Base-by-base conservation (phyloP, 1,140 invertebrate genomes). In the Frieseomelitta varia region DNA sequence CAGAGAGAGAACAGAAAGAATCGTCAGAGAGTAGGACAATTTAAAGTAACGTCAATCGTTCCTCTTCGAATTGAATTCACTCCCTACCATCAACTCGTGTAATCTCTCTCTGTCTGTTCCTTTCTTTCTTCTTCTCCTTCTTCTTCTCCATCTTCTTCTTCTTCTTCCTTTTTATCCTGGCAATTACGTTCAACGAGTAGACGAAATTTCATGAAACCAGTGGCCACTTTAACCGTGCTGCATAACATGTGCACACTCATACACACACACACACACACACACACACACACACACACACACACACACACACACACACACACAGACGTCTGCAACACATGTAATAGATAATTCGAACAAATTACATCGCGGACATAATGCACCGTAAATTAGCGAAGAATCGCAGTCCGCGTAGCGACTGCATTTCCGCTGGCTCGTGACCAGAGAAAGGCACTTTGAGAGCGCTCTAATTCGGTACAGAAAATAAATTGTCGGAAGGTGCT, bases 401-500 rank as follows among this genome's bases (percentile, higher is more conserved):
- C 68, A 27, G 58, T 53, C 76, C 56, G 68, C 27, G 68, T 34
- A n/a, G 56, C 65, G 21, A 56, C 68, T 55, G 68, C 69, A 67
- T 56, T 74, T 65, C 69, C 78, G 78, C 51, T 80, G 24, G 83
- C 77, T 79, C 68, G 67, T 34, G 68, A 80, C 67, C 69, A 80
- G 68, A 74, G 78, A 68, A 51, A 80, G 78, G 58, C 77, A 80
- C 68, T 79, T 80, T 79, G 83, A 84, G 76, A 56, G 58, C 68
- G 69, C 47, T 73, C 78, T 84, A 84, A 84, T 84, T 80, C 83
- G 30, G 53, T 80, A 80, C 75, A 61, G 78, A 73, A 74, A 80
- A 84, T 84, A 84, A 80, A 84, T 80, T 67, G 83, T 73, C 51
- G 83, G 68, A 80, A 80, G 83, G 78, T 84, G 78, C 53, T 80